Conservation (phyloP, 2,797 vertebrate species). For the Philypnodon macrostomus region DNA sequence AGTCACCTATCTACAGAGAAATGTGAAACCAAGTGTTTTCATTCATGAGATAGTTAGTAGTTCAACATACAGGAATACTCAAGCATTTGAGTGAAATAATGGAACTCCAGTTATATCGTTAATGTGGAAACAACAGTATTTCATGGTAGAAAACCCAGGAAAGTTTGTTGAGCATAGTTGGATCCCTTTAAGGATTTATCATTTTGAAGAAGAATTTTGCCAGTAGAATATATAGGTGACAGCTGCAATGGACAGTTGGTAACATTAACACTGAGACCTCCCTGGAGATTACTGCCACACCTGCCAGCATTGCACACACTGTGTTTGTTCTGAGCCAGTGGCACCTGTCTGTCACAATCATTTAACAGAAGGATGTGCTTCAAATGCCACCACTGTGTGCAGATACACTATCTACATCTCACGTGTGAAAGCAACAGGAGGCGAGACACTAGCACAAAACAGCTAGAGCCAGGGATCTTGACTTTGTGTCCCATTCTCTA, state of each 20-base stretch:
- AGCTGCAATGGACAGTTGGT: conserved; percentile 56
- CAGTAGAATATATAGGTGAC: conserved; percentile 26
- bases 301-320: conserved; percentile 37
- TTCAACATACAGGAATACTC: no score
- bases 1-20: no score
- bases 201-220: no score
- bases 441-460: neutral
- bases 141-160: no score
- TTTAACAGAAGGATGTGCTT: conserved; percentile 42
- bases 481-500: no score
- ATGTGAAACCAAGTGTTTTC: no score
- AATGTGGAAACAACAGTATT: no score
- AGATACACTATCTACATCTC: conserved; percentile 5
- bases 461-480: neutral
- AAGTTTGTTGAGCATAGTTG: no score
- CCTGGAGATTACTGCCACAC: conserved; percentile 36
- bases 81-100: no score
- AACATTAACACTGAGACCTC: conserved; percentile 37
- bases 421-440: conserved; percentile 23
- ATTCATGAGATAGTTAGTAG: no score
- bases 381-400: conserved; percentile 40
- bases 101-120: no score
- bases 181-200: no score
- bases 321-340: conserved; percentile 33
- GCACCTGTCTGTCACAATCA: conserved; percentile 53